Evolutionary conservation across 2,113 vertebrate genomes (phyloP).

Genomic region (Hystrix brachyura): DNA sequence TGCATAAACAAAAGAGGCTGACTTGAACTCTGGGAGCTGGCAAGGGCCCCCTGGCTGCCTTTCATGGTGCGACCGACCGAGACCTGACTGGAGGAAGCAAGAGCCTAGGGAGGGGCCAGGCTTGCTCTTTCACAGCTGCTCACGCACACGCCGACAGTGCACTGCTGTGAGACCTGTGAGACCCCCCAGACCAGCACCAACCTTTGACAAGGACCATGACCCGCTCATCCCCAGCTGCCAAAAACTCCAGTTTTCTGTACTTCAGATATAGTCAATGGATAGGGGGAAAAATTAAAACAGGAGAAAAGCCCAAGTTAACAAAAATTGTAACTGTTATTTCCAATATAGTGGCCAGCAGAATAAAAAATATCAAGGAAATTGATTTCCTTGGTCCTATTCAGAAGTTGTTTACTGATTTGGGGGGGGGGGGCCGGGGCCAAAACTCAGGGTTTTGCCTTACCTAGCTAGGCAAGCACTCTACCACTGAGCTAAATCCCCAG

Average conservation of each 20-base stretch:
- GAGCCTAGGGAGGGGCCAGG: background rate
- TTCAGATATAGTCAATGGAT: background rate
- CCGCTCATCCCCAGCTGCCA: background rate
- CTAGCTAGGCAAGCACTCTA: too few relatives aligned
- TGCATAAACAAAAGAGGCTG: background rate
- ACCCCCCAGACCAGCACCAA: background rate
- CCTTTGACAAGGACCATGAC: background rate
- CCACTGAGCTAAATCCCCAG: too few relatives aligned
- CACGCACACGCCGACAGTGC: background rate
- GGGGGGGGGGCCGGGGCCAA: too few relatives aligned
- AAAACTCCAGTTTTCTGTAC: background rate
- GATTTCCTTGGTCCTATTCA: background rate
- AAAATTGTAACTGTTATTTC: background rate
- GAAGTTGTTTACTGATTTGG: background rate
- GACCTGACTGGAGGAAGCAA: background rate
- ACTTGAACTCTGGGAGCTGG: background rate
- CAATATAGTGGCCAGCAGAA: background rate
- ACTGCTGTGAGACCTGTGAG: background rate
- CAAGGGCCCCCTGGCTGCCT: background rate
- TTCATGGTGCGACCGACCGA: background rate
- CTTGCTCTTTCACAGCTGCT: background rate
- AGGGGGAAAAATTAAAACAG: background rate
- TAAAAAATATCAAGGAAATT: conserved; percentile 15
- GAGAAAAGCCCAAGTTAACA: background rate
- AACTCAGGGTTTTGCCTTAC: too few relatives aligned